Base-by-base conservation (phyloP, 2,113 vertebrate genomes). In the Vulpes vulpes region DNA sequence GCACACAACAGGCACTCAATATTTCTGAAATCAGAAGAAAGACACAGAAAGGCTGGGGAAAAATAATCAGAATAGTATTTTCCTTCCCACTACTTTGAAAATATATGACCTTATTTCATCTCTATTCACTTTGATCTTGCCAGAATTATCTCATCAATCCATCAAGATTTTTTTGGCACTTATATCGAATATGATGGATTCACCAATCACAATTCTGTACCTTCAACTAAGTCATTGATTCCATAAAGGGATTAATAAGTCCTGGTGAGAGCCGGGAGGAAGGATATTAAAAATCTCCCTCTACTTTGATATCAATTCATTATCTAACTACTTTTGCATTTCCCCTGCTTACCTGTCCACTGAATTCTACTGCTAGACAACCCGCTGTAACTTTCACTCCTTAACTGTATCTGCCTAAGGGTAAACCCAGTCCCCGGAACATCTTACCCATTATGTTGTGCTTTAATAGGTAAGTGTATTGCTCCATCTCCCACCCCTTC, bases 201-300 rank as follows among this genome's bases (percentile, higher is more conserved):
- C 17, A 78, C 64, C 67, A 76, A 23, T 69, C 78, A 62, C 43
- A 84, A 69, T 84, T 73, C 62, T 38, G 15, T 22, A 55, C 38
- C 20, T 78, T 91, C 55, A 73, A 65, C 73, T 60, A 71, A 57
- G 25, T 82, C 43, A 76, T 5, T 93, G 23, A 93, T 91, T 91
- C 95, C 67, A 80, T 85, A 87, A 86, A 85, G 9, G 67, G 55
- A 94, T 95, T 57, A 69, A 80, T 91, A 73, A 30, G 9, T 86
- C 38, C 19, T 81, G 87, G 49, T 43, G 60, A 93, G 78, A 65
- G 32, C 51, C 10, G 69, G 38, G 59, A 90, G n/a, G 74, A 92
- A 97, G 53, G 57, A 62, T 25, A 15, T n/a, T 83, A n/a, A 80
- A 95, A 71, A 67, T 84, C 35, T 57, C 71, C 35, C 17, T 67